Evolutionary conservation across 2,797 vertebrate genomes (phyloP), one percentile per base, ranked within the genome.

Genomic region (Parauchenoglanis ngamensis): DNA sequence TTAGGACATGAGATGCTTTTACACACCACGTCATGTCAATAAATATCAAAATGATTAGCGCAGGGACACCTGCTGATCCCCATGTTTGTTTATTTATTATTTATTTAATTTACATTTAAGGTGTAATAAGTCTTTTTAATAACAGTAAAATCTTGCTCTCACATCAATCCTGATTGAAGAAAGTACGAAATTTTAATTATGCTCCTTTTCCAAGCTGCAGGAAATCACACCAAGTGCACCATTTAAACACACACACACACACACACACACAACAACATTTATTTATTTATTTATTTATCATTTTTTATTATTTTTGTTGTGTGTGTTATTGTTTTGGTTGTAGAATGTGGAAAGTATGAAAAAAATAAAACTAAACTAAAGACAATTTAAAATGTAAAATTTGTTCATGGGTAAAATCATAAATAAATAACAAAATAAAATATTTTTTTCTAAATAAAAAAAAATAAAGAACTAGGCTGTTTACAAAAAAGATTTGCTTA

Each of bases 151-250:
- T 35, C 31, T 35, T 2, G 1, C n/a, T 76, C 25, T 49, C 28
- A 13, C 54, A 82, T 84, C 90, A 87, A 89, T 86, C 15, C 63
- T 28, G 84, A 88, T 78, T 89, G 88, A 86, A 86, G 70, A 67
- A 2, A 84, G 72, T 67, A 78, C 89, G 21, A 87, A 88, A 86
- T 90, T 90, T 90, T 88, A 75, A 91, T 87, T 63, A 85, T 67
- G 44, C n/a, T 46, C 25, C 59, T 57, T 52, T 21, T 77, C 65
- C 59, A 77, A 28, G 44, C 83, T 83, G 49, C 76, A 1, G 8
- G 46, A 49, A 49, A 49, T 49, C 63, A 67, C n/a, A 28, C 63
- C 4, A 49, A 49, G 46, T 49, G 46, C 46, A 49, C 7, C 7
- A 49, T 49, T 49, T 49, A 49, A 49, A 67, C 65, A 67, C 65